Conservation (phyloP, 2,113 vertebrate genomes). For the Vulpes lagopus region DNA sequence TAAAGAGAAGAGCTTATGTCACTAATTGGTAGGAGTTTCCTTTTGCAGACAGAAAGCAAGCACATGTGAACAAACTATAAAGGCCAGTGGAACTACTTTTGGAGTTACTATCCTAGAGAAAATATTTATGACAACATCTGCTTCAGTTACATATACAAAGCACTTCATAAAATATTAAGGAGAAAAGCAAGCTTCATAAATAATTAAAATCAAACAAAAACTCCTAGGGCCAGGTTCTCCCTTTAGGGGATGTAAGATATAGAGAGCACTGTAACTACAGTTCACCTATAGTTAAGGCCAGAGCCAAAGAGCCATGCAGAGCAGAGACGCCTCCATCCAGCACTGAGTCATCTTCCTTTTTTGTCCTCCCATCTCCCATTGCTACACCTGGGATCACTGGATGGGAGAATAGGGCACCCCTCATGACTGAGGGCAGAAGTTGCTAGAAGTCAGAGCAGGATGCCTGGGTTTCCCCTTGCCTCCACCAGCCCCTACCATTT, state of each 20-base stretch:
- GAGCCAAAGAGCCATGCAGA: constrained; percentile 68
- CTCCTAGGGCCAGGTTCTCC: constrained; percentile 38
- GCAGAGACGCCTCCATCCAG: constrained; percentile 46
- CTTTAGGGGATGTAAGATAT: constrained; percentile 25
- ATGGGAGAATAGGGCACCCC: constrained; percentile 26
- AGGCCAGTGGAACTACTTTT: background rate
- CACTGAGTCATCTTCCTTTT: constrained; percentile 22
- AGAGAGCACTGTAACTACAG: background rate
- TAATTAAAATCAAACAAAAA: constrained; percentile 67
- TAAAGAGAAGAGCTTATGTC: constrained; percentile 51
- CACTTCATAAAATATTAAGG: constrained; percentile 65
- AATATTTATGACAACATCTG: constrained; percentile 65
- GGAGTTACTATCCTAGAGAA: constrained; percentile 50
- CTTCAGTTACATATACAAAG: constrained; percentile 70
- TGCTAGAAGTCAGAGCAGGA: constrained; percentile 61
- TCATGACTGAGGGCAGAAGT: constrained; percentile 42
- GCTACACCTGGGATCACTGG: constrained; percentile 29
- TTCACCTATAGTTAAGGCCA: constrained; percentile 83
- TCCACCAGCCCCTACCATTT: background rate
- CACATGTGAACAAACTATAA: constrained; percentile 37
- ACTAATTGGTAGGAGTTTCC: constrained; percentile 2
- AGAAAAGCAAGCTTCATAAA: constrained; percentile 71
- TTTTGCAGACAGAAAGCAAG: constrained; percentile 54
- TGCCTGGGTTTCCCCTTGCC: constrained; percentile 28
- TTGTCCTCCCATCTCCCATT: background rate